phyloP scores from a whole-genome alignment of 2,113 vertebrate species.

The Lepisosteus oculatus region DNA sequence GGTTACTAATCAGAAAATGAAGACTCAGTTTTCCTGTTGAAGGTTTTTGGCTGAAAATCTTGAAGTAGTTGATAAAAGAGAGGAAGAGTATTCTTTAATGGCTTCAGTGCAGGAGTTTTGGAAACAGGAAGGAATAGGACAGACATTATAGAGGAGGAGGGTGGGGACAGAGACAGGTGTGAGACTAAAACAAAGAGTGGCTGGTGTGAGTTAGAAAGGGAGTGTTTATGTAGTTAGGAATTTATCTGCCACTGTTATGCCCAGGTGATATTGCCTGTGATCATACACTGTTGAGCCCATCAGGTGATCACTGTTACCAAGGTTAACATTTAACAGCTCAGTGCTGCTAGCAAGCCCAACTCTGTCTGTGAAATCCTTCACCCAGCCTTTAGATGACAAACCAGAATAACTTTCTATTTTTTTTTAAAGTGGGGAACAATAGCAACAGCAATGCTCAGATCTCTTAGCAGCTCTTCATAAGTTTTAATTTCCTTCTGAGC shows the following conservation, averaged over 20 bases:
- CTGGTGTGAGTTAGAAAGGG: conserved; percentile 17
- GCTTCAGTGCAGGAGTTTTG: conserved; percentile 31
- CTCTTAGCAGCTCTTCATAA: background rate
- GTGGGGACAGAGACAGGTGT: background rate
- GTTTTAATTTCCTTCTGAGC: background rate
- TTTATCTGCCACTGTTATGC: background rate
- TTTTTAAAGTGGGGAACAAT: background rate
- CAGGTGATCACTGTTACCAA: too few relatives aligned
- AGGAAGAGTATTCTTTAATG: conserved; percentile 27
- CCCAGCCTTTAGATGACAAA: background rate
- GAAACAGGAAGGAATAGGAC: conserved; percentile 19
- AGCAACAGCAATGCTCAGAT: background rate
- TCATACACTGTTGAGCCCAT: too few relatives aligned
- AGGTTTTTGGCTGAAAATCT: too few relatives aligned
- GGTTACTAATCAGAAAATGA: too few relatives aligned
- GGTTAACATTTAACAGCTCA: too few relatives aligned
- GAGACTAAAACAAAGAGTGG: conserved; percentile 15
- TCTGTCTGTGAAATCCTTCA: conserved; percentile 35
- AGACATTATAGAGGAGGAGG: conserved; percentile 33
- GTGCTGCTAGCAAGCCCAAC: background rate
- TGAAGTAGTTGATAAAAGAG: background rate
- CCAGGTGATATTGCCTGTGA: background rate
- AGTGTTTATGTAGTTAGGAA: background rate
- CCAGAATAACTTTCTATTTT: too few relatives aligned
- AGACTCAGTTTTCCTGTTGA: too few relatives aligned